Base-by-base conservation (phyloP, 2,888 invertebrate genomes). In the Campoplex capitator region DNA sequence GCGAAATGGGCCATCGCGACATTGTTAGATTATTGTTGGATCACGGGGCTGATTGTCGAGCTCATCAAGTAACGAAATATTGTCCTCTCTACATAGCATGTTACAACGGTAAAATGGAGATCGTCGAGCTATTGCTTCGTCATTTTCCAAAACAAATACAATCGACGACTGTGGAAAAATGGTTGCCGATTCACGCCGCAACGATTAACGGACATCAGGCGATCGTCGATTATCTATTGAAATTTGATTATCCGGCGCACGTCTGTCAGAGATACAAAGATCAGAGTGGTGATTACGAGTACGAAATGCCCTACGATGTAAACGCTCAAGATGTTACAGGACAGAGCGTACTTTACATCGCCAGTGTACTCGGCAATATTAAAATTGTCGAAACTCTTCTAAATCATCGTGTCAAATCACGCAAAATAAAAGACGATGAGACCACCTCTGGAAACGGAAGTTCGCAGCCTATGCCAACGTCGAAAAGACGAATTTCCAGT, bases 131-230 rank as follows among this genome's bases (percentile, higher is more conserved):
- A 88, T 95, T 99, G 90, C 95, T 99, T 18, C 95, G 96, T 92
- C 96, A 97, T 91, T 99, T 98, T 94, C 98, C 99, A 0, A 97
- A 97, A 90, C 96, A 98, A 89, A 97, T 97, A 18, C 97, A 97
- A 95, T 97, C 97, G 95, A 96, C 97, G 89, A 99, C 99, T 0
- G 98, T 98, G 0, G 99, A 99, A 94, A 97, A 97, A 91, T 98
- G 98, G 98, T 95, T 98, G 87, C 99, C 99, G 0, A 95, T 99
- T 35, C 99, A 99, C 95, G 98, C 98, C 9, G 98, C 98, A 65
- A 97, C 97, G 88, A 98, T 98, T 92, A 98, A 98, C 91, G 98
- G 98, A 0, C 98, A 98, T 94, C 95, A 97, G 42, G 93, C 96
- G 16, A 95, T 98, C 51, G 96, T 99, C 82, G 97, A 98, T 83